Percentiles rank a stretch among this genome's conserved stretches.
These are phyloP conservation scores for Stigmatopora nigra DNA, from an alignment of 2,113 vertebrate genomes.

Conservation along the genomic window DNA sequence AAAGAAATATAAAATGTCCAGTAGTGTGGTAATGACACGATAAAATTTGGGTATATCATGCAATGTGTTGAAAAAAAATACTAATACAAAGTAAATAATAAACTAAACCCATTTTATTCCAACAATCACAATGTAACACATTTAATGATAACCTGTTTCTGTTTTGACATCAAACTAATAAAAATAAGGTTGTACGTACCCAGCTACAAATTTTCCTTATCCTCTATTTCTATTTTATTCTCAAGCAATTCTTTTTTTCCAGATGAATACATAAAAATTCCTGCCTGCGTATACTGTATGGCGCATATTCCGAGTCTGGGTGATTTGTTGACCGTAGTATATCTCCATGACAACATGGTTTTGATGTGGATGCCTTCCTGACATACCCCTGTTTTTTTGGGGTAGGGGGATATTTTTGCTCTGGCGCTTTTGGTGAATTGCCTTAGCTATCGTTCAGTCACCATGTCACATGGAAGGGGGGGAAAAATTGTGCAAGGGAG, in stretches of 20 bases:
- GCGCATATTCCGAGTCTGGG: constrained; percentile 42
- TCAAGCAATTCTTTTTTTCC: too few relatives aligned
- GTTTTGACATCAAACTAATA: not conserved
- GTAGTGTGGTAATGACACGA: not conserved
- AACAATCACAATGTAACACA: not conserved
- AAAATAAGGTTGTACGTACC: not conserved
- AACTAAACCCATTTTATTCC: not conserved
- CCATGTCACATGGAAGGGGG: constrained; percentile 80
- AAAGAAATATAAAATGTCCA: not conserved
- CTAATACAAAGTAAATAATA: not conserved
- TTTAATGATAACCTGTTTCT: not conserved
- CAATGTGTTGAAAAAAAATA: not conserved
- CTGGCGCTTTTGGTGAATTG: constrained; percentile 86
- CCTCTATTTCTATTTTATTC: not conserved
- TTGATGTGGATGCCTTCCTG: constrained; percentile 93
- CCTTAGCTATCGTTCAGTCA: constrained; percentile 94
- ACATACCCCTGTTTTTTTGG: constrained; percentile 90
- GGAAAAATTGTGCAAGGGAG: constrained; percentile 63
- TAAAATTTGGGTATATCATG: not conserved
- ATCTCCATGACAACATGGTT: constrained; percentile 90
- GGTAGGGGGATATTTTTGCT: constrained; percentile 57
- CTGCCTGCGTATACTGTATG: constrained; percentile 15
- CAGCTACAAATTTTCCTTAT: not conserved
- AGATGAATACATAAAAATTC: not conserved
- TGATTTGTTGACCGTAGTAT: constrained; percentile 68